Evolutionary conservation across 1,140 invertebrate species (phyloP), one percentile per base, ranked within the genome.

Genomic region (Pogonomyrmex barbatus): DNA sequence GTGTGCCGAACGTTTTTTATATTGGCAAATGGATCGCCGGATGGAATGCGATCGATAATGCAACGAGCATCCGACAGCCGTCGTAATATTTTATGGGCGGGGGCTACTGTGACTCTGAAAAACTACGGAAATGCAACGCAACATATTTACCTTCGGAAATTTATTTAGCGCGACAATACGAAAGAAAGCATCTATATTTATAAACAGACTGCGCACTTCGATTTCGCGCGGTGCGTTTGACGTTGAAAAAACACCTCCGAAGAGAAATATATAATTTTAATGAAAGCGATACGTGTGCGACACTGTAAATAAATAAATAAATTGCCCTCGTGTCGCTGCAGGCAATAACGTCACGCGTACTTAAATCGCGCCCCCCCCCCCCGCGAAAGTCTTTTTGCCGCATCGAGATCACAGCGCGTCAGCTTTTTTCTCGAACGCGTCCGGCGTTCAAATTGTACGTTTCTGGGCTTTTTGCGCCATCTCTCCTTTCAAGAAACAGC

Each of bases 381-480:
- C 8, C 54, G 68, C 56, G 60, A 83, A 83, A 62, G 67, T 24
- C 70, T 60, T 60, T 83, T 45, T 75, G 75, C 75, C 75, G 75
- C 79, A 33, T n/a, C 79, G 54, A 47, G 68, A 83, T 83, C 79
- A 39, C 79, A 30, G 68, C 68, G 24, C 36, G 47, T 4, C 39
- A n/a, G 24, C 30, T 12, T 62, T 83, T 83, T 83, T 73, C 54
- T 36, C 45, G 52, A 42, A 30, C 68, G 68, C 54, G 39, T 75
- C 75, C 42, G 33, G 68, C 58, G 75, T 24, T 83, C 79, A 83
- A 83, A 73, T 83, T 73, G 79, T 83, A 75, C 68, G 60, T 83
- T 75, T 73, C 82, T 63, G 58, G 58, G 82, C 5, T 76, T 85
- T n/a, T 85, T 78, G 65, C 63, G 47, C 12, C 56, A 14, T 30